Percentiles rank a stretch among this genome's conserved stretches.
Conservation (phyloP, 2,888 invertebrate genomes). For the Tenthredo livida region DNA sequence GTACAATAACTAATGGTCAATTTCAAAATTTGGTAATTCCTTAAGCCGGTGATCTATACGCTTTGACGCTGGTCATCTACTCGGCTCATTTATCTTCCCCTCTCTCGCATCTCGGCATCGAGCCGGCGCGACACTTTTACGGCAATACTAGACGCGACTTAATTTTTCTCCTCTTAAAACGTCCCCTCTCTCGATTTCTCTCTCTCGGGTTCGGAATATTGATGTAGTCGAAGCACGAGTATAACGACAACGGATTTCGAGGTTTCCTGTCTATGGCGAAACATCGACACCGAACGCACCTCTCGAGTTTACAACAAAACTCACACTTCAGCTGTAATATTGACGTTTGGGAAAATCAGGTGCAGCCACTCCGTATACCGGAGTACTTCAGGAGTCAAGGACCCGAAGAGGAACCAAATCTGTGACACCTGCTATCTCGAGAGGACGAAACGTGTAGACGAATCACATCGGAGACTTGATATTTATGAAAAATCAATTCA, state of each 20-base stretch:
- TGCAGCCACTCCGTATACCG: neutral
- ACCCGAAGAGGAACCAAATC: slow-evolving; percentile 6
- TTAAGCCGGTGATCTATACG: slow-evolving; percentile 53
- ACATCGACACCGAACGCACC: neutral
- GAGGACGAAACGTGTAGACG: slow-evolving; percentile 9
- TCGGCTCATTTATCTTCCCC: slow-evolving; percentile 50
- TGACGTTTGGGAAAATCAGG: slow-evolving; percentile 36
- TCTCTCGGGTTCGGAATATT: slow-evolving; percentile 31
- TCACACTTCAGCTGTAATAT: slow-evolving; percentile 33
- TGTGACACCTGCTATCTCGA: slow-evolving; percentile 39
- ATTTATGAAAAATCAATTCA: neutral
- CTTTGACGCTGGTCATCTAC: slow-evolving; percentile 52
- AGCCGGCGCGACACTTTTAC: slow-evolving; percentile 44
- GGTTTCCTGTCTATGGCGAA: slow-evolving; percentile 41
- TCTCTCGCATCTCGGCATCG: slow-evolving; percentile 33
- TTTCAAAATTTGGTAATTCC: slow-evolving; percentile 53
- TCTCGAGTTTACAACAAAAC: slow-evolving; percentile 26
- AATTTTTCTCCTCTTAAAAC: slow-evolving; percentile 42
- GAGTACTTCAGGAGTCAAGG: slow-evolving; percentile 35
- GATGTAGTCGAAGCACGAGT: slow-evolving; percentile 23
- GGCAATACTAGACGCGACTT: slow-evolving; percentile 46
- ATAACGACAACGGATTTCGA: slow-evolving; percentile 40
- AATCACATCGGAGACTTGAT: neutral
- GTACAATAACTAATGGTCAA: slow-evolving; percentile 53
- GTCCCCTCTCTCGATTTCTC: neutral